These are phyloP conservation scores for Hecatera dysodea DNA, from an alignment of 2,888 invertebrate species.

Conservation along the genomic window DNA sequence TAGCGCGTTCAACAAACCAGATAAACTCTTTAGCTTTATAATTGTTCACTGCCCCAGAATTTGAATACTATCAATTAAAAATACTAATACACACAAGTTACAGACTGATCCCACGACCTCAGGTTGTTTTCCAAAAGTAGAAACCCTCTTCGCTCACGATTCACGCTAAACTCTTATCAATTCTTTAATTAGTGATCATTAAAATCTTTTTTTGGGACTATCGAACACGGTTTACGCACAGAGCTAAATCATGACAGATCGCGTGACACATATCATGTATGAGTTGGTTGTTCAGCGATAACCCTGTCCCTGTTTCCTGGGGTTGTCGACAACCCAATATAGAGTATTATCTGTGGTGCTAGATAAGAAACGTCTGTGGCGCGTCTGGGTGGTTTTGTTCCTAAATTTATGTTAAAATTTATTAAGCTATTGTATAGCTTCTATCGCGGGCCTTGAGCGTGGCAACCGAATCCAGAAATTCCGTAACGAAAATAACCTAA, in stretches of 20 bases:
- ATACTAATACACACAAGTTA: too few relatives aligned
- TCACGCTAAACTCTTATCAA: background rate
- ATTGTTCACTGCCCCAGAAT: too few relatives aligned
- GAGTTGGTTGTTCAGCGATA: slow-evolving; percentile 2
- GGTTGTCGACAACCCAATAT: background rate
- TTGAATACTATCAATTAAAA: too few relatives aligned
- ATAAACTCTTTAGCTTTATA: too few relatives aligned
- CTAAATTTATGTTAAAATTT: too few relatives aligned
- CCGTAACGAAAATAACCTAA: too few relatives aligned
- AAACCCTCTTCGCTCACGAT: background rate
- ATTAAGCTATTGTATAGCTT: too few relatives aligned
- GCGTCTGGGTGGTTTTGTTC: slow-evolving; percentile 6
- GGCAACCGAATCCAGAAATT: too few relatives aligned
- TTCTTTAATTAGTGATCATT: slow-evolving; percentile 15
- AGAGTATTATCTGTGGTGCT: background rate
- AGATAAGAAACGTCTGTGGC: slow-evolving; percentile 10
- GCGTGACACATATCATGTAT: background rate
- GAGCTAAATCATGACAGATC: background rate
- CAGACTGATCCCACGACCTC: too few relatives aligned
- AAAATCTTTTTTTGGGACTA: background rate
- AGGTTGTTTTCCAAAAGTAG: background rate
- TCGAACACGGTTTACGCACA: background rate
- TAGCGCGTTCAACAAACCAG: too few relatives aligned
- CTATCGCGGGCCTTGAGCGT: too few relatives aligned
- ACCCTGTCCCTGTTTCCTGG: slow-evolving; percentile 10